Percentiles rank a stretch among this genome's conserved stretches.
Evolutionary conservation across 1,140 invertebrate genomes (phyloP).

Genomic region (Neuroterus valhalla): DNA sequence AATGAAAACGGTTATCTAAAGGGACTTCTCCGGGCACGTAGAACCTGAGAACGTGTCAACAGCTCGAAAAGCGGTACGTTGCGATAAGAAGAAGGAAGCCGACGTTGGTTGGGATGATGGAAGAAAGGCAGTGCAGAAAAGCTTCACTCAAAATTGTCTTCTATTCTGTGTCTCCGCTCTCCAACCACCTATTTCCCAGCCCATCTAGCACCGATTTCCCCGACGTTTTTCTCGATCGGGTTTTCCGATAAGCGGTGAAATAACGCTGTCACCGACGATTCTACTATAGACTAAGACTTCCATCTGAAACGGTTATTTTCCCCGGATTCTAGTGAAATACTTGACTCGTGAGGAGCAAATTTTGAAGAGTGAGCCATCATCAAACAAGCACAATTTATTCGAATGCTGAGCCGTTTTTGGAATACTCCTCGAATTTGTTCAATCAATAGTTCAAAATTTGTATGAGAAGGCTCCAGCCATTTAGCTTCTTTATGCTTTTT

Average conservation of each 20-base stretch:
- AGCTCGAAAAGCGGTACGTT: conserved; percentile 15
- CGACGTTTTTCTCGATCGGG: conserved; percentile 18
- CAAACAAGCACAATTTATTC: too few species aligned
- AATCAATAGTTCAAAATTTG: too few species aligned
- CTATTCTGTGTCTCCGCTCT: background rate
- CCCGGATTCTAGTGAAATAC: background rate
- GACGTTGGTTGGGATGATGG: conserved; percentile 17
- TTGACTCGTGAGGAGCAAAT: background rate
- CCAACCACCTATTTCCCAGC: background rate
- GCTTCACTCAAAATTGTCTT: conserved; percentile 30
- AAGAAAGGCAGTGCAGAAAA: conserved; percentile 22
- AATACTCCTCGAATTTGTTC: too few species aligned
- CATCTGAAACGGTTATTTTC: conserved; percentile 22
- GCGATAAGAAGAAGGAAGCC: conserved; percentile 20
- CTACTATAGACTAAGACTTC: conserved; percentile 10
- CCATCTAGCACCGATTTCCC: conserved; percentile 13
- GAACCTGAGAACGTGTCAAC: conserved; percentile 24
- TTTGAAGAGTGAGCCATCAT: background rate
- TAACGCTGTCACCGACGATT: conserved; percentile 24
- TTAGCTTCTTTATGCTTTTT: too few species aligned
- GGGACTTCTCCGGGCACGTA: background rate
- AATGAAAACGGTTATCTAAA: conserved; percentile 16
- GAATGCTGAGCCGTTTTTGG: too few species aligned
- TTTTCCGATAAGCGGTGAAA: conserved; percentile 22
- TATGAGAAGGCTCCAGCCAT: too few species aligned